Conservation (phyloP, 2,888 invertebrate genomes). For the Pristionchus entomophagus region DNA sequence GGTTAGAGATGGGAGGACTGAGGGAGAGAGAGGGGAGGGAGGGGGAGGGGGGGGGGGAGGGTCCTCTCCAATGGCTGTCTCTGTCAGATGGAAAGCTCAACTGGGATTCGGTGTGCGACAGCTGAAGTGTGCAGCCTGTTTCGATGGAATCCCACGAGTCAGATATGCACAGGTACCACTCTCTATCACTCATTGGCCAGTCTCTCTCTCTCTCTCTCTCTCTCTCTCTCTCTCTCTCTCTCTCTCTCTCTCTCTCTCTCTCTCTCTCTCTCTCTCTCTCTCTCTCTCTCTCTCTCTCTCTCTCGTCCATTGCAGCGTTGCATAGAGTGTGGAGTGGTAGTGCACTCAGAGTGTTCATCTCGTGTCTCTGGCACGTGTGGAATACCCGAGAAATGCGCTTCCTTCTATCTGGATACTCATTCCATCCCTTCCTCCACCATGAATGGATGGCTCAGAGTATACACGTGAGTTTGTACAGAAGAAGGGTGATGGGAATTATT, state of each 20-base stretch:
- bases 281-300: slow-evolving; percentile 28
- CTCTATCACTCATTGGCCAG: slow-evolving; percentile 27
- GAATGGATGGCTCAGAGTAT: slow-evolving; percentile 47
- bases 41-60: too few relatives aligned
- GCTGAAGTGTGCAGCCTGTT: slow-evolving; percentile 48
- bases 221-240: neutral
- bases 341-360: slow-evolving; percentile 34
- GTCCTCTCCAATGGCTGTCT: too few relatives aligned
- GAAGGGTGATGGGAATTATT: too few relatives aligned
- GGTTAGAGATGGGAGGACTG: slow-evolving; percentile 1
- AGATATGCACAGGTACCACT: neutral
- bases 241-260: slow-evolving; percentile 28
- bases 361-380: slow-evolving; percentile 38
- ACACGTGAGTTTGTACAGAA: slow-evolving; percentile 23
- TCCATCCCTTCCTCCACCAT: neutral
- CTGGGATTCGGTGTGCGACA: slow-evolving; percentile 35
- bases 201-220: slow-evolving; percentile 33
- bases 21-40: neutral
- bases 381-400: slow-evolving; percentile 45
- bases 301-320: slow-evolving; percentile 36
- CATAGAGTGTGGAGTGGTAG: slow-evolving; percentile 42
- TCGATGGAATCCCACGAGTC: slow-evolving; percentile 46
- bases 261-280: slow-evolving; percentile 43
- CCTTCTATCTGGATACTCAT: slow-evolving; percentile 41
- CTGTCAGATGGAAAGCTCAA: slow-evolving; percentile 41